phyloP scores from a whole-genome alignment of 1,140 invertebrate species.

The Drosophila bocki region DNA sequence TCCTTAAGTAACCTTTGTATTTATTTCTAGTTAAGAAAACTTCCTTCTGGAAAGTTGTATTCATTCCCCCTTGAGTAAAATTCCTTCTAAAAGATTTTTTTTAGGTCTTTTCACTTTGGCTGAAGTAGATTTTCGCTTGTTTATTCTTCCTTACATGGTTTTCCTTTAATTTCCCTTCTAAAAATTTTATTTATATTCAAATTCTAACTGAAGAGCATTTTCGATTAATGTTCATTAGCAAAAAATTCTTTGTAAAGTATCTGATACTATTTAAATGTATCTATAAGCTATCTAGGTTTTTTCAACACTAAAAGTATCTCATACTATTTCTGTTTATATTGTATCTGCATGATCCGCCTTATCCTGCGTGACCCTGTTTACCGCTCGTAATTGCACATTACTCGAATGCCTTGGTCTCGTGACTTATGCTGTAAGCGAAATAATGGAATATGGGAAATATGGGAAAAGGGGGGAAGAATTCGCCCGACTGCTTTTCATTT shows the following conservation, averaged over 20 bases:
- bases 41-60: neutral
- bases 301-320: neutral
- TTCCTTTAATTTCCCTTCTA: neutral
- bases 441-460: conserved; percentile 14
- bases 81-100: neutral
- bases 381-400: conserved; percentile 19
- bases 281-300: neutral
- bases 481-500: conserved; percentile 45
- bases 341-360: neutral
- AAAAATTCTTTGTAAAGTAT: neutral
- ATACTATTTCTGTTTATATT: neutral
- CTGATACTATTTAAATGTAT: neutral
- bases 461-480: conserved; percentile 10
- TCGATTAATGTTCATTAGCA: neutral
- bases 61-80: neutral
- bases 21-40: neutral
- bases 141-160: neutral
- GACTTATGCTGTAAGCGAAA: conserved; percentile 33
- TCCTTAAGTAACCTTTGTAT: neutral
- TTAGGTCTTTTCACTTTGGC: neutral
- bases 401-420: conserved; percentile 28
- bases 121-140: neutral
- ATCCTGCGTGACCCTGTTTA: conserved; percentile 28
- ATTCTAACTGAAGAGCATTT: too few relatives aligned
- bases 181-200: neutral